Percentiles rank a stretch among this genome's conserved stretches.
Conservation (phyloP, 1,140 invertebrate species). For the Pentalonia nigronervosa region DNA sequence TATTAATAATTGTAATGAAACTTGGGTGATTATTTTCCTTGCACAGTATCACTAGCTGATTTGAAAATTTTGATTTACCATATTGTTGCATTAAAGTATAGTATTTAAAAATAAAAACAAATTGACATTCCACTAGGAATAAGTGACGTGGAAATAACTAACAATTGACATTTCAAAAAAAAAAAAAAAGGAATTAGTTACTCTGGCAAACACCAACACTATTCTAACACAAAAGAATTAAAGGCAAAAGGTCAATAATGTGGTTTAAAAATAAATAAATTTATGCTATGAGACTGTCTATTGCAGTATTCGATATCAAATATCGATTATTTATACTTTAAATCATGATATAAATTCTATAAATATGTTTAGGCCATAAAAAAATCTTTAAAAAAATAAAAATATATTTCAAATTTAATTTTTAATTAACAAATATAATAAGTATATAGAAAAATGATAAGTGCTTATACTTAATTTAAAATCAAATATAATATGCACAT, state of each 20-base stretch:
- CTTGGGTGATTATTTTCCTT: neutral
- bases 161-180: conserved; percentile 37
- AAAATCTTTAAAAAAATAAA: too few relatives aligned
- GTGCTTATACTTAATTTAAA: neutral
- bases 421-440: neutral
- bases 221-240: conserved; percentile 40
- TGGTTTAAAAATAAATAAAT: conserved; percentile 25
- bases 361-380: neutral
- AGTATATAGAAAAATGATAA: neutral
- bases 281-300: neutral
- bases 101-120: neutral
- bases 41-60: neutral
- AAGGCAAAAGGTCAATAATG: conserved; percentile 52
- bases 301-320: neutral
- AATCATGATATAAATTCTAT: neutral
- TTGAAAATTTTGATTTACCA: neutral
- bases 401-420: neutral
- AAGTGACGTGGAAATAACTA: conserved; percentile 3
- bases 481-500: neutral
- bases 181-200: conserved; percentile 34
- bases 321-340: neutral
- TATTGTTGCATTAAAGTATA: neutral
- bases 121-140: neutral
- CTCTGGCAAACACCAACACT: conserved; percentile 13
- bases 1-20: neutral